These are phyloP conservation scores for Misgurnus mizolepis DNA, from an alignment of 2,113 vertebrate genomes.

Conservation along the genomic window DNA sequence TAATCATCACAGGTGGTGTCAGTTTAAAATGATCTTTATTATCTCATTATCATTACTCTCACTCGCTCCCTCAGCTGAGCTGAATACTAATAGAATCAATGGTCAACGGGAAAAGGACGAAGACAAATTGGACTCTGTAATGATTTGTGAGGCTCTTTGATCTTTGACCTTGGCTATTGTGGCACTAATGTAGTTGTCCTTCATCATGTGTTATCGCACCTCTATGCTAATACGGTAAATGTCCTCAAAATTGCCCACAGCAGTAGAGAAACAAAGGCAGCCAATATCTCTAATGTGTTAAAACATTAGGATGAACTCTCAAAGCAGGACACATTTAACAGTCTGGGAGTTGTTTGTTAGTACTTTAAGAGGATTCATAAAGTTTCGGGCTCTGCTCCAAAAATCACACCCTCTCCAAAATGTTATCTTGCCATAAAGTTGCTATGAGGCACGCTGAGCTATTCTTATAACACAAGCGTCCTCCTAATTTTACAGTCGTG, in stretches of 20 bases:
- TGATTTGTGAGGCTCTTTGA: neutral
- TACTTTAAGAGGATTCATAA: neutral
- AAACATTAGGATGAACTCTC: neutral
- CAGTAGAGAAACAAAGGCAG: neutral
- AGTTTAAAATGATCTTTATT: neutral
- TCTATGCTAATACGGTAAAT: neutral
- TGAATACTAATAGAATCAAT: slow-evolving; percentile 23
- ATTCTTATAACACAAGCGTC: too few relatives aligned
- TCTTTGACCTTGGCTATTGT: slow-evolving; percentile 17
- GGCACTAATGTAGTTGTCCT: slow-evolving; percentile 29
- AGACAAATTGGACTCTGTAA: slow-evolving; percentile 10
- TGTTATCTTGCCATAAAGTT: slow-evolving; percentile 10
- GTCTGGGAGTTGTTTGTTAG: neutral
- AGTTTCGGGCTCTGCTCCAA: slow-evolving; percentile 16
- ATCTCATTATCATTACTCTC: neutral
- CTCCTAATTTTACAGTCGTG: neutral
- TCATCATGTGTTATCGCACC: slow-evolving; percentile 2
- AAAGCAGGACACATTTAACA: neutral
- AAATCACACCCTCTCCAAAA: slow-evolving; percentile 31
- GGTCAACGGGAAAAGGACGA: slow-evolving; percentile 11
- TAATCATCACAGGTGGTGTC: neutral
- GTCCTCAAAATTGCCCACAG: neutral
- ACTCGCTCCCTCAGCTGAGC: slow-evolving; percentile 5
- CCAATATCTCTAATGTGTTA: neutral
- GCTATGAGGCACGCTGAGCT: too few relatives aligned